Evolutionary conservation across 2,113 vertebrate species (phyloP).

Genomic region (Hypanus sabinus): DNA sequence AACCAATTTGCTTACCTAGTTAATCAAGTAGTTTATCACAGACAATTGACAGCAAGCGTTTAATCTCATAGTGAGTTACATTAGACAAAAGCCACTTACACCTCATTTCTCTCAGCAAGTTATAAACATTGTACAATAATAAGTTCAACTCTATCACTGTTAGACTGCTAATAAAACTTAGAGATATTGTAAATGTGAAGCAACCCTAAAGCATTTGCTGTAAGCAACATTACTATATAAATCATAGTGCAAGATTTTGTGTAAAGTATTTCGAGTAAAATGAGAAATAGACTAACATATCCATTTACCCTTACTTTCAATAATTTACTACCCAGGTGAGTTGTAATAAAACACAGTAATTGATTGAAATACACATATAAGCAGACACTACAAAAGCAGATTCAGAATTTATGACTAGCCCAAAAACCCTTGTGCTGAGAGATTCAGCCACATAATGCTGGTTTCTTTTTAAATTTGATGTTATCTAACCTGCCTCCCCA

Average conservation of each 20-base stretch:
- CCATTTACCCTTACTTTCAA: not conserved
- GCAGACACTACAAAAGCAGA: not conserved
- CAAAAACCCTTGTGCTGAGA: not conserved
- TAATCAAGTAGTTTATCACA: not conserved
- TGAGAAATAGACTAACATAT: not conserved
- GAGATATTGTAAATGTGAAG: slow-evolving; percentile 1
- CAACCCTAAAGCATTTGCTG: not conserved
- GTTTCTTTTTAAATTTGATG: too few species aligned
- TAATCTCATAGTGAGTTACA: not conserved
- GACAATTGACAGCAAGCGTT: not conserved
- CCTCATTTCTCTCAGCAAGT: not conserved
- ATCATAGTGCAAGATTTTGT: not conserved
- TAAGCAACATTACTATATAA: not conserved
- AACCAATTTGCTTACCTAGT: too few species aligned
- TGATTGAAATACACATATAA: not conserved
- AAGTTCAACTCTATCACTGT: not conserved
- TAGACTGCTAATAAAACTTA: not conserved
- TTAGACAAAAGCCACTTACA: not conserved
- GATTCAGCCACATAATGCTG: too few species aligned
- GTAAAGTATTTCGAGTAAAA: not conserved
- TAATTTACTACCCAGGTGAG: not conserved
- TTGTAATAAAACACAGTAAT: not conserved
- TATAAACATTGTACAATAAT: not conserved
- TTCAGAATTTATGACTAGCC: not conserved
- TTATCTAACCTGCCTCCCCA: too few species aligned